phyloP scores from a whole-genome alignment of 2,113 vertebrate genomes.

The Dasyornis broadbenti region DNA sequence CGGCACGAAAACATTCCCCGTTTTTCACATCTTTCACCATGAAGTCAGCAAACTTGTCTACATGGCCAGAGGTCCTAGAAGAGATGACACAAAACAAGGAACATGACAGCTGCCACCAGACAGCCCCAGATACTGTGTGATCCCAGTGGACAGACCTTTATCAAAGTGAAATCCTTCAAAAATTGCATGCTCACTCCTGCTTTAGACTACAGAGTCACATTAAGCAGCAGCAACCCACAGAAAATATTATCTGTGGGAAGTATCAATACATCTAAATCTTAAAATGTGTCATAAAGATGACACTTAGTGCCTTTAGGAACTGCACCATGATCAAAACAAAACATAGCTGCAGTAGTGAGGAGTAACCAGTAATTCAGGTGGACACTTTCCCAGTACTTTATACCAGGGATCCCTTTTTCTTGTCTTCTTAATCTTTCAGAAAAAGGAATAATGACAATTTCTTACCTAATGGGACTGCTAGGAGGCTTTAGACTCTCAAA shows the following conservation, averaged over 20 bases:
- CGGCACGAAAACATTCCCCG: slow-evolving; percentile 94
- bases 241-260: background rate
- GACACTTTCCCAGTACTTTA: background rate
- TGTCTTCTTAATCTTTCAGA: background rate
- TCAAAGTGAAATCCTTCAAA: background rate
- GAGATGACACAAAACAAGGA: background rate
- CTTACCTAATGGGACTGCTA: background rate
- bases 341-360: background rate
- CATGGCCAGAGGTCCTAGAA: slow-evolving; percentile 92
- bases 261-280: background rate
- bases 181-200: background rate
- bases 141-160: background rate
- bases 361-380: background rate
- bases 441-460: background rate
- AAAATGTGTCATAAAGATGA: background rate
- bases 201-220: background rate
- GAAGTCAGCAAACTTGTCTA: slow-evolving; percentile 98
- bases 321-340: background rate
- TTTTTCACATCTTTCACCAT: slow-evolving; percentile 98
- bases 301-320: background rate
- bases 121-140: background rate
- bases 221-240: background rate
- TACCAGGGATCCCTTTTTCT: background rate
- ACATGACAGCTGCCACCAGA: background rate
- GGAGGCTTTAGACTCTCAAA: background rate